These are phyloP conservation scores for Menidia menidia DNA, from an alignment of 2,797 vertebrate genomes.

Conservation along the genomic window DNA sequence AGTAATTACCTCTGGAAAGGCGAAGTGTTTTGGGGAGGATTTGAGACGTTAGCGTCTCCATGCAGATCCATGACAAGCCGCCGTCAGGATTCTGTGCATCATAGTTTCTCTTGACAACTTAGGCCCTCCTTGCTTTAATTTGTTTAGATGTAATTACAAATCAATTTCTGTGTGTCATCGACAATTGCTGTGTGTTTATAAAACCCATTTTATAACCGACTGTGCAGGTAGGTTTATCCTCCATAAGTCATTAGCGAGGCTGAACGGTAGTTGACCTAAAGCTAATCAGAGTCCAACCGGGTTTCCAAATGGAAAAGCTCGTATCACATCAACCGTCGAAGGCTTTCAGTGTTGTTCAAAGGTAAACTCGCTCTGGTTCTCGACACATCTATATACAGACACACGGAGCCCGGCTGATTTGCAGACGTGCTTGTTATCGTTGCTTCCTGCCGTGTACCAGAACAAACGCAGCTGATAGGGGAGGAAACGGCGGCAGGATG, in stretches of 20 bases:
- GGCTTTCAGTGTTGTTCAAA: background rate
- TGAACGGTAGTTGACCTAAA: background rate
- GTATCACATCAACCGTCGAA: slow-evolving; percentile 39
- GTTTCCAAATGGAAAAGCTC: slow-evolving; percentile 8
- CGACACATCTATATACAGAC: slow-evolving; percentile 11
- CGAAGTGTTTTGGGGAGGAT: background rate
- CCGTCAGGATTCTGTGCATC: background rate
- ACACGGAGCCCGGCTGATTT: background rate
- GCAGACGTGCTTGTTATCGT: slow-evolving; percentile 10
- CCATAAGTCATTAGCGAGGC: background rate
- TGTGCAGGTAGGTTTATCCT: background rate
- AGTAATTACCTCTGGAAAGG: background rate
- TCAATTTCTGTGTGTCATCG: background rate
- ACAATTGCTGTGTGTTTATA: background rate
- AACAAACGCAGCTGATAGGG: slow-evolving; percentile 5
- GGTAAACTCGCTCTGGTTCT: background rate
- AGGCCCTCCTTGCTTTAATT: background rate
- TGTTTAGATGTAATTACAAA: background rate
- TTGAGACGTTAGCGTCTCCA: background rate
- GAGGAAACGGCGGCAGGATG: slow-evolving; percentile 57
- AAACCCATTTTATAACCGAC: background rate
- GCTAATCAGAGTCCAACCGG: background rate
- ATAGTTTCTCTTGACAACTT: background rate
- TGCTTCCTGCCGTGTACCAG: background rate
- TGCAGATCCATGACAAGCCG: too few relatives aligned